Base-by-base conservation (phyloP, 2,113 vertebrate species). In the Platysteira castanea region DNA sequence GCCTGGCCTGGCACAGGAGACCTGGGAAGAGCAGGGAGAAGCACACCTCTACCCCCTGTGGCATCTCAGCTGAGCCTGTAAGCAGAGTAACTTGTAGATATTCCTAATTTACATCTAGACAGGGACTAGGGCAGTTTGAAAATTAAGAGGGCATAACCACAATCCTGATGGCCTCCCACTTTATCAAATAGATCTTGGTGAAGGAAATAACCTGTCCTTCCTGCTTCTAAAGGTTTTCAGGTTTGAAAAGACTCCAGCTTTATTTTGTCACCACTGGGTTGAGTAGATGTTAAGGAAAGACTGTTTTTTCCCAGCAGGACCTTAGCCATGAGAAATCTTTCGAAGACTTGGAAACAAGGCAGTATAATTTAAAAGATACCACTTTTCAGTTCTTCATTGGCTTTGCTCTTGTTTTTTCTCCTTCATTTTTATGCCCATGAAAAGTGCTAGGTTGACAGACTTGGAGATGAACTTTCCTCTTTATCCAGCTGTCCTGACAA, bases 401-500 rank as follows among this genome's bases (percentile, higher is more conserved):
- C 15, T 75, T 93, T 89, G 23, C 21, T 82, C 53, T 79, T 93
- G 44, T 69, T 91, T 95, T 92, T 65, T 91, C 89, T 84, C 78
- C 78, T 96, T 96, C 46, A 22, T 64, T 94, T 89, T 93, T 94
- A 89, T 80, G 70, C 30, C 85, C 21, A 33, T 63, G 87, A 68
- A 89, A 95, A 91, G 60, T 88, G 50, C 67, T 88, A 77, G 82
- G 64, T 41, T 93, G 82, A 92, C 87, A 95, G 90, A 63, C 52
- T 80, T 78, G 56, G 71, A 89, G 84, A 96, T 84, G 47, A 96
- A 87, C 85, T 84, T 92, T 68, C 15, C 60, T 92, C 69, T 96
- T 95, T 93, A 95, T 90, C 88, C 83, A 84, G 53, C 63, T 97
- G 85, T 94, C 83, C 76, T 94, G 92, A 64, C 90, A 92, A 71